phyloP scores from a whole-genome alignment of 2,797 vertebrate genomes.

The Rachycentron canadum region DNA sequence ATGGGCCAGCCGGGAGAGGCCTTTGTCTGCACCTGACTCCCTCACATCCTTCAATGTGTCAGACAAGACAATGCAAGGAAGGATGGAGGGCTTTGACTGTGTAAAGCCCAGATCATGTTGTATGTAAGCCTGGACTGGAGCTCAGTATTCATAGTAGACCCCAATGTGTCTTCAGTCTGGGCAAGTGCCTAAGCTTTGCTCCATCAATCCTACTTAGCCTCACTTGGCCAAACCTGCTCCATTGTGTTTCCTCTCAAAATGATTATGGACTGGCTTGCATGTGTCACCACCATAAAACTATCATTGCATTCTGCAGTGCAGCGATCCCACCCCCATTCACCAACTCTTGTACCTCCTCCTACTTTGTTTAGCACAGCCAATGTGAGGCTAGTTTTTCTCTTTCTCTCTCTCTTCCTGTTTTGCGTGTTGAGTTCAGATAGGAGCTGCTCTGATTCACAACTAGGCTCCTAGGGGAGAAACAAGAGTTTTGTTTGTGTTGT shows the following conservation, averaged over 20 bases:
- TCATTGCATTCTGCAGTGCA: conserved; percentile 37
- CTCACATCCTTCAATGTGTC: conserved; percentile 85
- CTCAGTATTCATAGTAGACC: conserved; percentile 72
- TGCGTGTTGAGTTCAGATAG: conserved; percentile 59
- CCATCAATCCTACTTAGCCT: conserved; percentile 77
- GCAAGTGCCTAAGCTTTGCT: conserved; percentile 60
- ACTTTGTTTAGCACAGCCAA: conserved; percentile 45
- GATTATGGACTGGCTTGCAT: conserved; percentile 66
- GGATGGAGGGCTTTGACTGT: conserved; percentile 76
- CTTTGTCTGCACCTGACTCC: conserved; percentile 80
- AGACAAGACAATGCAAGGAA: conserved; percentile 78
- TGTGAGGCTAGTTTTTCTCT: conserved; percentile 34
- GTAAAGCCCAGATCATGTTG: conserved; percentile 81
- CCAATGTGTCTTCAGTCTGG: conserved; percentile 67
- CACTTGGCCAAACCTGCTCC: conserved; percentile 64
- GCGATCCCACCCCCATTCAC: conserved; percentile 32
- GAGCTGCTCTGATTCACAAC: conserved; percentile 78
- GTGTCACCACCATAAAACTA: conserved; percentile 59
- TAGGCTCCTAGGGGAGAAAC: conserved; percentile 77
- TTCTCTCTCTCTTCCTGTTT: conserved; percentile 56
- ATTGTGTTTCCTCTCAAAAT: conserved; percentile 69
- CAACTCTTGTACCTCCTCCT: conserved; percentile 32
- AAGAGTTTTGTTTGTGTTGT: conserved; percentile 85
- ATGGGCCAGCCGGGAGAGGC: conserved; percentile 84
- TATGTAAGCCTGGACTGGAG: conserved; percentile 64